These are phyloP conservation scores for Hippotragus niger DNA, from an alignment of 2,113 vertebrate species.

Conservation along the genomic window DNA sequence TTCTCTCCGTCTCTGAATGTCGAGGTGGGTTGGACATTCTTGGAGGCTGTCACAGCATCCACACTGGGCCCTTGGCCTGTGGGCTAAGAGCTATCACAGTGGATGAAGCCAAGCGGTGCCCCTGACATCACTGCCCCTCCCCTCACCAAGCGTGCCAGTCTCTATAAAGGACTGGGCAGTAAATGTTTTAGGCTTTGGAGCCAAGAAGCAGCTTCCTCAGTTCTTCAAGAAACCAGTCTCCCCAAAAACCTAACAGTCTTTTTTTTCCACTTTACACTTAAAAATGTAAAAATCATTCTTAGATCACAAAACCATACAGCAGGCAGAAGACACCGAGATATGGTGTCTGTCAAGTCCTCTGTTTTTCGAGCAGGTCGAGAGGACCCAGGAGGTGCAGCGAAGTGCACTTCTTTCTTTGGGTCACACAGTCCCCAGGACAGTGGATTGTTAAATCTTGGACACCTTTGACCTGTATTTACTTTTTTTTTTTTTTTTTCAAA, in stretches of 20 bases:
- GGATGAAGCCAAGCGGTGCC: too few relatives aligned
- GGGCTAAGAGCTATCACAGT: not conserved
- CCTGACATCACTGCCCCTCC: not conserved
- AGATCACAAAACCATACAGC: not conserved
- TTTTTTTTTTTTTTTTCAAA: not conserved
- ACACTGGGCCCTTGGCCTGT: not conserved
- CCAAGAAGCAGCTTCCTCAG: not conserved
- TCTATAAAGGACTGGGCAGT: too few relatives aligned
- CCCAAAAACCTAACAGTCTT: not conserved
- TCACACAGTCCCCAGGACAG: not conserved
- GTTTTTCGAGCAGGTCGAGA: not conserved
- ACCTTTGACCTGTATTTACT: not conserved
- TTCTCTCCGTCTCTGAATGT: not conserved
- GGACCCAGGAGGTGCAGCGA: not conserved
- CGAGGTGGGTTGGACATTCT: not conserved
- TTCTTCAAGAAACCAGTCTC: not conserved
- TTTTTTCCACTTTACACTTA: not conserved
- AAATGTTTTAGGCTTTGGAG: not conserved
- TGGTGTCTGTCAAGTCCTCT: not conserved
- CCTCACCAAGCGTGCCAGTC: not conserved
- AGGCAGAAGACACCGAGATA: rapidly evolving
- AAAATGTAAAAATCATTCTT: not conserved
- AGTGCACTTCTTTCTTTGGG: not conserved
- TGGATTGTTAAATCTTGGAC: not conserved
- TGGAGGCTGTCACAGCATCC: not conserved